A percentile compares a stretch with the other conserved stretches of the same genome.
Evolutionary conservation across 1,140 invertebrate genomes (phyloP).

Genomic region (Stegodyphus mimosarum): DNA sequence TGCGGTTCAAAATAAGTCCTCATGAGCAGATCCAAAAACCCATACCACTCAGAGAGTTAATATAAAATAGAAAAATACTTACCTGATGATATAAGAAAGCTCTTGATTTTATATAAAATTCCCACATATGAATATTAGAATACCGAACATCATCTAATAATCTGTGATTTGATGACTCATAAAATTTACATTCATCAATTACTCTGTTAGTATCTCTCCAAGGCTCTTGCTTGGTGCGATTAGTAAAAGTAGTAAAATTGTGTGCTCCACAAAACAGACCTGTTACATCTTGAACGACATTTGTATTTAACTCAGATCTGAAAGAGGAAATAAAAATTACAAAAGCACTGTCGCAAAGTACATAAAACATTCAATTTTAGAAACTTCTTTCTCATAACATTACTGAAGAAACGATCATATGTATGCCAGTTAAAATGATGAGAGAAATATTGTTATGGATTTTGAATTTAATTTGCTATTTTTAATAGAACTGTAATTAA

Average conservation of each 20-base stretch:
- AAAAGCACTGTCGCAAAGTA: background rate
- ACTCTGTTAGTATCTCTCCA: conserved; percentile 16
- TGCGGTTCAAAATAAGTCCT: no score
- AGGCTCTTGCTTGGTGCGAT: conserved; percentile 4
- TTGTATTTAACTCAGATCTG: conserved; percentile 28
- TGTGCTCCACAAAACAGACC: conserved; percentile 36
- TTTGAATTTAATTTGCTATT: no score
- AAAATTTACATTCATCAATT: conserved; percentile 41
- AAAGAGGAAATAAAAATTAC: background rate
- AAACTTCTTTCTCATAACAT: no score
- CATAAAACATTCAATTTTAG: no score
- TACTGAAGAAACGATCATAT: no score
- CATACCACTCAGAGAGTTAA: background rate
- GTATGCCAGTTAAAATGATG: no score
- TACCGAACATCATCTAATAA: conserved; percentile 21
- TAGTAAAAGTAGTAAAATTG: conserved; percentile 48
- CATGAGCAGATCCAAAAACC: no score
- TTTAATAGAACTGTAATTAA: no score
- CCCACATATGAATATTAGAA: conserved; percentile 51
- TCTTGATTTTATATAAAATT: conserved; percentile 58
- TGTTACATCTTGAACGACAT: conserved; percentile 27
- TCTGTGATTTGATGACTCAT: conserved; percentile 6
- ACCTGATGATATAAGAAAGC: conserved; percentile 62
- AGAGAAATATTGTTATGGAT: no score
- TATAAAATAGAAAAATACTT: background rate